Conservation (phyloP, 2,797 vertebrate species). For the Novumbra hubbsi region DNA sequence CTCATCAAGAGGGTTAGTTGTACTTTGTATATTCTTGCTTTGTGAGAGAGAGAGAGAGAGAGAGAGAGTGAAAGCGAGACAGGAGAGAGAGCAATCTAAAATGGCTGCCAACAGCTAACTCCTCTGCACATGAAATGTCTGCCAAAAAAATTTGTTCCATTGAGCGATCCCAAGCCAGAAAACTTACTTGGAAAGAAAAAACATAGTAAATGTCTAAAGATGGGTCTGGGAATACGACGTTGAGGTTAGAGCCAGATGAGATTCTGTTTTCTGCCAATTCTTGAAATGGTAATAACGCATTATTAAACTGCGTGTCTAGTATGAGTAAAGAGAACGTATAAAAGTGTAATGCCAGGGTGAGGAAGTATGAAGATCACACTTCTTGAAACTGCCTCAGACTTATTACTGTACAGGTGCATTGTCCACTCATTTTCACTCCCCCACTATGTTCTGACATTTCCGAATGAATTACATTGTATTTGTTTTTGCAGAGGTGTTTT, state of each 20-base stretch:
- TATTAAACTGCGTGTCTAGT: background rate
- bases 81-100: conserved; percentile 60
- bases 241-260: conserved; percentile 13
- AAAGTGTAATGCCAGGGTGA: background rate
- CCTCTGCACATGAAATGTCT: conserved; percentile 57
- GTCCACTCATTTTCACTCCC: background rate
- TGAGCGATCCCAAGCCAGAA: conserved; percentile 39
- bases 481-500: background rate
- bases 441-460: background rate
- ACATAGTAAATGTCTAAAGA: conserved; percentile 1
- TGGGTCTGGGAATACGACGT: background rate
- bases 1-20: conserved; percentile 40
- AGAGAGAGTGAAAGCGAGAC: conserved; percentile 21
- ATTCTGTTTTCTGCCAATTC: background rate
- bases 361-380: background rate
- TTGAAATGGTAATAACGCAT: background rate
- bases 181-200: conserved; percentile 30
- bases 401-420: background rate
- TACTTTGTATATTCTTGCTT: conserved; percentile 30
- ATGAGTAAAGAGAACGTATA: background rate
- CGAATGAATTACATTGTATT: background rate
- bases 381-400: background rate
- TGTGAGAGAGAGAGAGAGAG: conserved; percentile 27
- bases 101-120: conserved; percentile 68
- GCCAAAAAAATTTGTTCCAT: conserved; percentile 48